Evolutionary conservation across 2,797 vertebrate genomes (phyloP).

Genomic region (Rachycentron canadum): DNA sequence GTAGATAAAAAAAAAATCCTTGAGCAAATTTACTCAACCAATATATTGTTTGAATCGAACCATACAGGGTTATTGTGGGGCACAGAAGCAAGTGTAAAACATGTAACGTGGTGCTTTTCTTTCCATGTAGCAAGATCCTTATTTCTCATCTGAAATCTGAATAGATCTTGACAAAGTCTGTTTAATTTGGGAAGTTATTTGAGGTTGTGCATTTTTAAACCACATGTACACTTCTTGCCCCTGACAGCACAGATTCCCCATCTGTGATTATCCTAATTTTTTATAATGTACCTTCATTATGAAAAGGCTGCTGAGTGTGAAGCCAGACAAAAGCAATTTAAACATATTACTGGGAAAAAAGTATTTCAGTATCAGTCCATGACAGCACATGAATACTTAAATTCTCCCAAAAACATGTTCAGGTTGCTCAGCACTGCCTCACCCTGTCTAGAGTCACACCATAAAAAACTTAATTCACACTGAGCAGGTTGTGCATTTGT

Average conservation of each 20-base stretch:
- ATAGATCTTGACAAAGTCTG: neutral
- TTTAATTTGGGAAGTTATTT: neutral
- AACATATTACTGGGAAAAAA: neutral
- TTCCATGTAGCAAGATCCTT: neutral
- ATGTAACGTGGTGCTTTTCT: conserved; percentile 12
- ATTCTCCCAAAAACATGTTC: neutral
- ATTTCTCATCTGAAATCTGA: neutral
- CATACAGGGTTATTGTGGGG: neutral
- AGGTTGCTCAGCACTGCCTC: neutral
- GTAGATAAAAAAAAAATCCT: conserved; percentile 4
- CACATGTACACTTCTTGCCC: conserved; percentile 3
- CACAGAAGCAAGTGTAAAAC: conserved; percentile 5
- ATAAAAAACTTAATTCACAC: neutral
- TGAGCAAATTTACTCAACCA: conserved; percentile 27
- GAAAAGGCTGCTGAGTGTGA: neutral
- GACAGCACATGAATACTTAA: neutral
- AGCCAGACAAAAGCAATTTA: neutral
- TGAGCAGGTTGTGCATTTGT: neutral
- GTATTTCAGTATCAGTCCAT: neutral
- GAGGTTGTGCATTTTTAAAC: neutral
- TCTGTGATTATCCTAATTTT: conserved; percentile 7
- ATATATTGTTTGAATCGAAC: neutral
- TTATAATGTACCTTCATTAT: neutral
- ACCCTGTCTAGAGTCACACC: neutral
- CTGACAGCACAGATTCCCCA: neutral